Conservation (phyloP, 2,113 vertebrate species). For the cattle (Bos taurus) region ARS-UCD2.0 NC_037338.1:104390001-104390500, state of each 20-base stretch:
- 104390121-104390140: background rate
- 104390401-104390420: background rate
- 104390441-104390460: rapidly evolving
- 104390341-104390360: background rate
- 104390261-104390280: background rate
- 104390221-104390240: background rate
- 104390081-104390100: background rate
- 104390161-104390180: background rate
- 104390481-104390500: background rate
- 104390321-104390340: background rate
- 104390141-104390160: rapidly evolving
- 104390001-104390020: background rate
- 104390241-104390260: background rate
- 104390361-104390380: background rate
- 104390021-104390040: background rate
- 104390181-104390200: rapidly evolving
- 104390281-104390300: background rate
- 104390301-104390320: background rate
- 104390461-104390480: rapidly evolving
- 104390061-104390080: background rate
- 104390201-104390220: background rate
- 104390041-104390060: background rate
- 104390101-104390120: background rate
- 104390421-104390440: background rate
- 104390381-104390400: rapidly evolving